Conservation (phyloP, 2,888 invertebrate genomes). For the Tanypteryx hageni region DNA sequence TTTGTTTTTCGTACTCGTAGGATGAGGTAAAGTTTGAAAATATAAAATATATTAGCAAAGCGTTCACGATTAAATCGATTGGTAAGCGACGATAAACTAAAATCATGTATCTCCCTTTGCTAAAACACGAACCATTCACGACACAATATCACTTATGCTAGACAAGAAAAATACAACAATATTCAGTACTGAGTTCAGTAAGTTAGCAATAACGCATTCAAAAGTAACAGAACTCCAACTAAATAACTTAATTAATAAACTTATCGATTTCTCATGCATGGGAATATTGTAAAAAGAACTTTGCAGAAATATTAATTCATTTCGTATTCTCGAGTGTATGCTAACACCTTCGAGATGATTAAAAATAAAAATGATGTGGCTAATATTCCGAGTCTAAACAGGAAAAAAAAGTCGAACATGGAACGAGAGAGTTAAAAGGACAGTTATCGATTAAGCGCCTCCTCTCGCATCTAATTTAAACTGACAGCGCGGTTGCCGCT, state of each 20-base stretch:
- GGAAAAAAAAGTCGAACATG: background rate
- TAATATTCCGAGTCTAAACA: conserved; percentile 4
- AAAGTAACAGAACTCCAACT: too few relatives aligned
- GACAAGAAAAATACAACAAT: too few relatives aligned
- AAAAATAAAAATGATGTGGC: background rate
- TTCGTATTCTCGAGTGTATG: background rate
- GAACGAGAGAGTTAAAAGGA: background rate
- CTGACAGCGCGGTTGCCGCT: conserved; percentile 47
- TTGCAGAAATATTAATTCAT: background rate
- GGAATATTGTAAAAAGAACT: background rate
- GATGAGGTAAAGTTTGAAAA: too few relatives aligned
- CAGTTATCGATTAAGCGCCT: conserved; percentile 9
- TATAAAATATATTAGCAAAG: too few relatives aligned
- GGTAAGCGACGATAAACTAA: too few relatives aligned
- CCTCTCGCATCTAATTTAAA: conserved; percentile 40
- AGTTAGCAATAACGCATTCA: too few relatives aligned
- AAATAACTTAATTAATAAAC: background rate
- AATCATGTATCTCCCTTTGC: too few relatives aligned
- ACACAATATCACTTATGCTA: too few relatives aligned
- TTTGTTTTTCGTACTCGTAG: too few relatives aligned
- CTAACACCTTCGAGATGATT: background rate
- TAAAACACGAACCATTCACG: too few relatives aligned
- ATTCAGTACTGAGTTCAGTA: too few relatives aligned
- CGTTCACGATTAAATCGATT: too few relatives aligned
- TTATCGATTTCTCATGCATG: background rate